Evolutionary conservation across 2,797 vertebrate genomes (phyloP).

Genomic region (Erpetoichthys calabaricus): DNA sequence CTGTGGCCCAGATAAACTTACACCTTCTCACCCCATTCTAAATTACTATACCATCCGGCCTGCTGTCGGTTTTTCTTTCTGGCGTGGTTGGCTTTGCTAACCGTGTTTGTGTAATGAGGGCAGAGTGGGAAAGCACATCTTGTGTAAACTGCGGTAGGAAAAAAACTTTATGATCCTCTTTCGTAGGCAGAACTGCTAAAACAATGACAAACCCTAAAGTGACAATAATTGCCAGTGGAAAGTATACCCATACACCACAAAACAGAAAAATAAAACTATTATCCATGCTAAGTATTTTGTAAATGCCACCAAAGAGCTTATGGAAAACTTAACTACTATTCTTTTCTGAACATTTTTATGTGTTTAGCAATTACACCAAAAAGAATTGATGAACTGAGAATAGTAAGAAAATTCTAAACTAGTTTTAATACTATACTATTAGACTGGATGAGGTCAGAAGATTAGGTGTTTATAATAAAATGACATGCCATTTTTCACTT

Average conservation of each 20-base stretch:
- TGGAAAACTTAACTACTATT: neutral
- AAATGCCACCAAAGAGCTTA: neutral
- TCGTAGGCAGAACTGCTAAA: neutral
- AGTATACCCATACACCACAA: neutral
- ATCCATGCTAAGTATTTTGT: neutral
- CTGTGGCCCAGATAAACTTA: too few species aligned
- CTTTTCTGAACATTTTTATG: too few species aligned
- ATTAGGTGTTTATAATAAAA: too few species aligned
- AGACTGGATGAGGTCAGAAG: too few species aligned
- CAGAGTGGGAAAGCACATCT: neutral
- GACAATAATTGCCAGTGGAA: neutral
- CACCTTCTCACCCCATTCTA: too few species aligned
- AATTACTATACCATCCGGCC: too few species aligned
- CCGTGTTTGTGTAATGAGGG: neutral
- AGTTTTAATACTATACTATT: too few species aligned
- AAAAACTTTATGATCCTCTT: neutral
- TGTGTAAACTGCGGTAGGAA: conserved; percentile 1
- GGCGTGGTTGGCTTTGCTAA: neutral
- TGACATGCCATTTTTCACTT: too few species aligned
- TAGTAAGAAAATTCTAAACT: too few species aligned
- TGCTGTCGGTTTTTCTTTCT: too few species aligned
- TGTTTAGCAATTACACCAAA: too few species aligned
- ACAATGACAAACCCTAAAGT: neutral
- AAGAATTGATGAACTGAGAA: too few species aligned
- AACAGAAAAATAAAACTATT: neutral